Evolutionary conservation across 2,888 invertebrate genomes (phyloP), one percentile per base, ranked within the genome.

Genomic region (Synanthedon myopaeformis): DNA sequence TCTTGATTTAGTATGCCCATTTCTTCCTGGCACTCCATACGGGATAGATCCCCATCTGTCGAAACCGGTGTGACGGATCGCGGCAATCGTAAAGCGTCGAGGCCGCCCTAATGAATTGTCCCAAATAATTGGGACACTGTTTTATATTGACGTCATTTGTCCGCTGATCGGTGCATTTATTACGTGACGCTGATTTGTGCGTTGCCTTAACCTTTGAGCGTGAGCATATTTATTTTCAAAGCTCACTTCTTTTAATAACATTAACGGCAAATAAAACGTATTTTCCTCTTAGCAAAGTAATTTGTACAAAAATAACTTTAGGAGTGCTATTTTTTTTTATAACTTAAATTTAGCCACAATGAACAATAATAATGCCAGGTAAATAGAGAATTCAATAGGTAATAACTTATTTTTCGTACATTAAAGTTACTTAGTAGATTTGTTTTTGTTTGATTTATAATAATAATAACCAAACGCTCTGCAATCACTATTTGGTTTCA

Each of bases 41-140:
- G 77, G 79, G 77, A 81, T 76, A 75, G 81, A 78, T 82, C 76
- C 76, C 76, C 82, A 79, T 81, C 82, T 76, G 80, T 80, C 82
- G 78, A 73, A 67, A 68, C 68, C 71, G 62, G 74, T 72, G 80
- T 82, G 83, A 84, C 81, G 78, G 76, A 85, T 85, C 71, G 74
- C 75, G 64, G 77, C 81, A 76, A 84, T 84, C 79, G 74, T 71
- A 75, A 72, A 77, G 78, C 79, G 74, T 74, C 76, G 79, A 79
- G 78, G 66, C 76, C 74, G 66, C 65, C 66, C 70, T 86, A 87
- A 87, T 87, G 86, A 87, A 87, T 87, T 84, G 84, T 85, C 81
- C 84, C 79, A 83, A 85, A 84, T 87, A 86, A 87, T 87, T 84
- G 82, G 82, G 81, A 81, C 79, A 78, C 79, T 83, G 82, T 84